Percentiles rank a stretch among this genome's conserved stretches.
These are phyloP conservation scores for Tethea ocularis DNA, from an alignment of 2,888 invertebrate species.

Conservation along the genomic window DNA sequence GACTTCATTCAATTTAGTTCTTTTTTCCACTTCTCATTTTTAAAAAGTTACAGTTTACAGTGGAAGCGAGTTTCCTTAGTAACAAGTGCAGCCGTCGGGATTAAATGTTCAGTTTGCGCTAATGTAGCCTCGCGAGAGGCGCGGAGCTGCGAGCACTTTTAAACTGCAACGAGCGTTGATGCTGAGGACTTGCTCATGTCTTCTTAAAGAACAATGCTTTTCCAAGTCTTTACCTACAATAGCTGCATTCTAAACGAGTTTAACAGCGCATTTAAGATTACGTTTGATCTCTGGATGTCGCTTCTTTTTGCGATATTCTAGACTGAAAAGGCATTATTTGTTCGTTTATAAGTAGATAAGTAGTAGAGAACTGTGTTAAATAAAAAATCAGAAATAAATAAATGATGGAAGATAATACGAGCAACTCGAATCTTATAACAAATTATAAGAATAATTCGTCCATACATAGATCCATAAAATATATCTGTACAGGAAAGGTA, in stretches of 20 bases:
- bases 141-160: conserved; percentile 34
- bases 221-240: conserved; percentile 27
- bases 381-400: too few relatives aligned
- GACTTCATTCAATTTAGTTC: too few relatives aligned
- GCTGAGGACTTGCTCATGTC: conserved; percentile 37
- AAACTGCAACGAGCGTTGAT: conserved; percentile 27
- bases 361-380: too few relatives aligned
- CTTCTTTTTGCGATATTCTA: not conserved
- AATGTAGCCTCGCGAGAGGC: conserved; percentile 38
- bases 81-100: conserved; percentile 24
- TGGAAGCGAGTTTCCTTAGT: conserved; percentile 28
- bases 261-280: conserved; percentile 23
- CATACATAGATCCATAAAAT: too few relatives aligned
- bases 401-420: too few relatives aligned
- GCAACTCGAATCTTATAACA: too few relatives aligned
- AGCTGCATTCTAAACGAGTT: conserved; percentile 13
- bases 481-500: too few relatives aligned
- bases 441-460: too few relatives aligned
- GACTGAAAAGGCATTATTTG: too few relatives aligned
- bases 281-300: conserved; percentile 20
- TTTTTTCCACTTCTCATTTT: conserved; percentile 7
- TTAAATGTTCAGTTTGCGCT: conserved; percentile 43
- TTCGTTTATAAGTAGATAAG: too few relatives aligned
- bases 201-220: conserved; percentile 45
- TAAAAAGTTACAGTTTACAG: not conserved